phyloP scores from a whole-genome alignment of 1,140 invertebrate genomes.

The Caenorhabditis latens region DNA sequence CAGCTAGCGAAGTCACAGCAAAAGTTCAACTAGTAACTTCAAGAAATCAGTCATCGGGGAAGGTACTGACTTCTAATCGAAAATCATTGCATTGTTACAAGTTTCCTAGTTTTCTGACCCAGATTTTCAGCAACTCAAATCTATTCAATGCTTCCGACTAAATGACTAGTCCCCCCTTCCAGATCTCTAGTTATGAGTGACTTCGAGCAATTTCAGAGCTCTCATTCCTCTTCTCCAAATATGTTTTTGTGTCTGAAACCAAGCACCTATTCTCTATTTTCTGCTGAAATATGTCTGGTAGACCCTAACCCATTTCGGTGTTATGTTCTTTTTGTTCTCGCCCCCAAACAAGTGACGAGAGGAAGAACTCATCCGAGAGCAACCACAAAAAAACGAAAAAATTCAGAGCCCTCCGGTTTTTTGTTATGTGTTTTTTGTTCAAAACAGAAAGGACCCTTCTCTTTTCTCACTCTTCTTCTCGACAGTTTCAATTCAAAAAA shows the following conservation, averaged over 20 bases:
- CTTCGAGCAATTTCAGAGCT: not conserved
- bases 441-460: conserved; percentile 29
- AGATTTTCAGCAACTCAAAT: too few relatives aligned
- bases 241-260: not conserved
- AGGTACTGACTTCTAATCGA: too few relatives aligned
- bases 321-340: conserved; percentile 39
- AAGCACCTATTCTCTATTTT: not conserved
- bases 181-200: too few relatives aligned
- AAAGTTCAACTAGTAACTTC: too few relatives aligned
- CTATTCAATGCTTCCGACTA: too few relatives aligned
- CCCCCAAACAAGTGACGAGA: conserved; percentile 23
- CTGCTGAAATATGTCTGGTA: not conserved
- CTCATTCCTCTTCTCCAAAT: not conserved
- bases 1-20: too few relatives aligned
- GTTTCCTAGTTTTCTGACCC: too few relatives aligned
- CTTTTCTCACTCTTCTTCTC: not conserved
- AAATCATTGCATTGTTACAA: too few relatives aligned
- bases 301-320: conserved; percentile 21
- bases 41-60: too few relatives aligned
- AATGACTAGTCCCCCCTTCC: too few relatives aligned
- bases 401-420: not conserved
- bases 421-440: conserved; percentile 12
- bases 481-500: conserved; percentile 49
- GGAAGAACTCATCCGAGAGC: conserved; percentile 22
- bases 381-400: not conserved